Base-by-base conservation (phyloP, 2,113 vertebrate species). In the Potamarius usumacintae region DNA sequence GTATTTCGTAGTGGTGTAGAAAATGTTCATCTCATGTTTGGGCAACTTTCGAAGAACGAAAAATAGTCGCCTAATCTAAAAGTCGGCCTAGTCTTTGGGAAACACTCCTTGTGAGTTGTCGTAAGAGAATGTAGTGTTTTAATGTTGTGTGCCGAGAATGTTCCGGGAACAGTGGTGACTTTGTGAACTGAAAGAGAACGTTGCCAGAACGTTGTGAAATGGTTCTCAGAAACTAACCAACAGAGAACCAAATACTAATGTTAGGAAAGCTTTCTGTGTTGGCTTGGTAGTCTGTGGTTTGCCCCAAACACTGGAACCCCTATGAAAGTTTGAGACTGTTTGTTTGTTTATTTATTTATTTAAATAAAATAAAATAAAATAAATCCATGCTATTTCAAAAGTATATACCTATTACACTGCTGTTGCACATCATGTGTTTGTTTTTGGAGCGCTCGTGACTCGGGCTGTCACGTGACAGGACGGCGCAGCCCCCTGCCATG, bases 381-480 rank as follows among this genome's bases (percentile, higher is more conserved):
- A 50, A 20, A 30, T 2, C 15, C 20, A 50, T 78, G 50, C n/a
- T 79, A 18, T 79, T 18, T 27, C 48, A 17, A 22, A 25, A 7
- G 14, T 30, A 4, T 30, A 4, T 57, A 42, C 7, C 10, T 20
- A 2, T 12, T 27, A 11, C 22, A 27, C 10, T 80, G 22, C 55
- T 27, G 50, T 48, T 67, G 18, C 30, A 85, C 55, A 18, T 27
- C 53, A 30, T 2, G 27, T n/a, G 48, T 76, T 74, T 74, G 22
- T 22, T 42, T 50, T 30, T 83, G 58, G 48, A 86, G 85, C 62
- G 62, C 62, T 18, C 17, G 48, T 34, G 77, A 50, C 42, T 87
- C 52, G 10, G 20, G 30, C 53, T 62, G 81, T 84, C 86, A 88
- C 86, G 86, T 88, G 82, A 81, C 57, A 42, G 18, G 78, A 34